A percentile compares a stretch with the other conserved stretches of the same genome.
phyloP scores from a whole-genome alignment of 2,797 vertebrate species.

The Crenichthys baileyi region DNA sequence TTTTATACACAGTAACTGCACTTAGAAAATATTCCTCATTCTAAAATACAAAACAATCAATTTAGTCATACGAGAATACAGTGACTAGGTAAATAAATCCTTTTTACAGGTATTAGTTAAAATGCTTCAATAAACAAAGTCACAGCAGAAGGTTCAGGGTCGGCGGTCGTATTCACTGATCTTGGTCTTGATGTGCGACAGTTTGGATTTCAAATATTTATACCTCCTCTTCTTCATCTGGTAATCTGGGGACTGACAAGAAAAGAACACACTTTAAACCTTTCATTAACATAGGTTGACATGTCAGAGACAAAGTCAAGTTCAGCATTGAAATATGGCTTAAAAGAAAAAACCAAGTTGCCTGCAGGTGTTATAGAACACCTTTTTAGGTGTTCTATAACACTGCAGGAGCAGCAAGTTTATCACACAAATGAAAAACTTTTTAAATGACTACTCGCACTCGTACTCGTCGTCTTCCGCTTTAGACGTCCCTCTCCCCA shows the following conservation, averaged over 20 bases:
- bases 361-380: neutral
- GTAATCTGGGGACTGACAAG: conserved; percentile 83
- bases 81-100: conserved; percentile 7
- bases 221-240: conserved; percentile 84
- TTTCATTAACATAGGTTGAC: neutral
- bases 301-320: neutral
- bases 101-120: neutral
- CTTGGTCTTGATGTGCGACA: conserved; percentile 89
- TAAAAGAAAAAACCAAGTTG: neutral
- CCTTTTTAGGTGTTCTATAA: neutral
- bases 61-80: neutral
- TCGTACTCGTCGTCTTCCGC: no score
- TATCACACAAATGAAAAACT: neutral
- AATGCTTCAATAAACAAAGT: neutral
- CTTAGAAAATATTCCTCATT: neutral
- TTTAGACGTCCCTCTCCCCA: no score
- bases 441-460: no score
- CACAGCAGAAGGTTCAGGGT: conserved; percentile 56
- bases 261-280: neutral
- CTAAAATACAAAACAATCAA: neutral
- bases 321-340: neutral
- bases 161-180: conserved; percentile 87
- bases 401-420: neutral
- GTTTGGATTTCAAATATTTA: conserved; percentile 85
- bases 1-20: neutral